Percentiles rank a stretch among this genome's conserved stretches.
phyloP scores from a whole-genome alignment of 2,797 vertebrate genomes.

The Apogon talboti region DNA sequence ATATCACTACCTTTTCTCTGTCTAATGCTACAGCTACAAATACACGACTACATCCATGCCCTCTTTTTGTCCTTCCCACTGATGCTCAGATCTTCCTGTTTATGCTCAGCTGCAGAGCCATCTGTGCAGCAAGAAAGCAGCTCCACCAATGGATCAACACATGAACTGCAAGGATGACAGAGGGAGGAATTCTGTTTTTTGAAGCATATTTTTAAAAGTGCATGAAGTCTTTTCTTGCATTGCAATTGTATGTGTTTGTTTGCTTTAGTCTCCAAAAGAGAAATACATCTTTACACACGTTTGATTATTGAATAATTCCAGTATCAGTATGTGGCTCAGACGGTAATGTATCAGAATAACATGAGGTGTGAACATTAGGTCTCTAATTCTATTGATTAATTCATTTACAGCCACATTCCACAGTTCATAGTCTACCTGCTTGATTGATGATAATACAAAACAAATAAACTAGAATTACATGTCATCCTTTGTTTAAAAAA shows the following conservation, averaged over 20 bases:
- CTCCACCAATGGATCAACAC: conserved; percentile 55
- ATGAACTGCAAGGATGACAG: conserved; percentile 52
- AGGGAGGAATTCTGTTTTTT: conserved; percentile 1
- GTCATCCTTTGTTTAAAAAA: neutral
- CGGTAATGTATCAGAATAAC: neutral
- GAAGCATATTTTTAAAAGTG: neutral
- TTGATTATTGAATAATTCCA: neutral
- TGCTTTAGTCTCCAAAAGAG: conserved; percentile 1
- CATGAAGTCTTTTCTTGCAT: neutral
- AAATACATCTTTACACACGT: neutral
- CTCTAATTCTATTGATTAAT: conserved; percentile 30
- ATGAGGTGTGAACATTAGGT: conserved; percentile 21
- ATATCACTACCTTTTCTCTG: neutral
- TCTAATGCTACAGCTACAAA: conserved; percentile 16
- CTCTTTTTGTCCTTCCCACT: conserved; percentile 73
- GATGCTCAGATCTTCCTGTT: conserved; percentile 70
- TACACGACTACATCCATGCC: conserved; percentile 43
- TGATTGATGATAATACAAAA: neutral
- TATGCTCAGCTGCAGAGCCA: conserved; percentile 45
- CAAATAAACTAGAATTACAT: neutral
- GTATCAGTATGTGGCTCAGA: neutral
- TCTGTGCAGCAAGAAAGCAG: conserved; percentile 57
- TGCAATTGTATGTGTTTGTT: neutral
- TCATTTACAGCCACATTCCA: conserved; percentile 1
- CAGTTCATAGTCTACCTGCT: neutral